Percentiles rank a stretch among this genome's conserved stretches.
phyloP scores from a whole-genome alignment of 2,888 invertebrate species.

The Leptopterna dolabrata region DNA sequence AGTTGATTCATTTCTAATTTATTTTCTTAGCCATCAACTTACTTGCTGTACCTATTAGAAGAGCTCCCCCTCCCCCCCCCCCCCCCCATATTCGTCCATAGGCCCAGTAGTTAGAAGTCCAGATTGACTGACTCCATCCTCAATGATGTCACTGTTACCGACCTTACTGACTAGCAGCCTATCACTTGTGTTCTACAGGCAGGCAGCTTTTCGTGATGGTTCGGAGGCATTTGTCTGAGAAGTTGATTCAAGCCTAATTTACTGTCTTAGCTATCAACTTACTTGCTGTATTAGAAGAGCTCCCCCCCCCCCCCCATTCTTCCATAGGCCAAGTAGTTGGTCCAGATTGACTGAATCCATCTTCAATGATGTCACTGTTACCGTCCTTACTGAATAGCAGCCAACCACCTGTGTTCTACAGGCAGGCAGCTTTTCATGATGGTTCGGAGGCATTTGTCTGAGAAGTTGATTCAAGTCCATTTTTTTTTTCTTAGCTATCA shows the following conservation, averaged over 20 bases:
- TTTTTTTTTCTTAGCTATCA: neutral
- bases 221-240: neutral
- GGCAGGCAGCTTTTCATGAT: neutral
- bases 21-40: too few relatives aligned
- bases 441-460: constrained; percentile 30
- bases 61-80: too few relatives aligned
- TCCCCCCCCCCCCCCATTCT: too few relatives aligned
- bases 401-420: constrained; percentile 22
- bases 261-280: neutral
- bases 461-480: neutral
- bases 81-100: too few relatives aligned
- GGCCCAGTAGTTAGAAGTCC: too few relatives aligned
- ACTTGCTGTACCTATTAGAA: too few relatives aligned
- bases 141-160: constrained; percentile 22
- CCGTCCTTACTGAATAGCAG: neutral
- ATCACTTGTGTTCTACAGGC: constrained; percentile 23
- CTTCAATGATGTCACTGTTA: neutral
- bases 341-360: neutral
- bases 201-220: neutral
- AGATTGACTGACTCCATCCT: neutral
- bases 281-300: neutral
- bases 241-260: neutral
- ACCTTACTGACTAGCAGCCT: neutral
- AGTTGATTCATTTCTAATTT: too few relatives aligned
- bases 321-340: too few relatives aligned